Base-by-base conservation (phyloP, 1,140 invertebrate genomes). In the Hycleus phaleratus region DNA sequence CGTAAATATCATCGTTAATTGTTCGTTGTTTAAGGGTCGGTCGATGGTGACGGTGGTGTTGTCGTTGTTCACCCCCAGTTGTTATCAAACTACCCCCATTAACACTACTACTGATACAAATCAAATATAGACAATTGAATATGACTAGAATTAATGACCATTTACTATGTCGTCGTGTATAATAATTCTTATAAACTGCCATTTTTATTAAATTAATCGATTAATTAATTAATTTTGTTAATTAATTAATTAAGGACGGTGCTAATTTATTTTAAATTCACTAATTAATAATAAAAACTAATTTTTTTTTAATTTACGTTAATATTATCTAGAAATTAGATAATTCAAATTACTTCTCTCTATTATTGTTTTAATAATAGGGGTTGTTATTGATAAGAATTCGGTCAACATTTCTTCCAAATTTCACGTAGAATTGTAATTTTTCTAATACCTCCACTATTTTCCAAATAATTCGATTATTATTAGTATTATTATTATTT, bases 111-210 rank as follows among this genome's bases (percentile, higher is more conserved):
- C 32, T 25, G 26, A 32, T 32, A 32, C 32, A 32, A 32, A 32
- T 32, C 32, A 32, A 32, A 32, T 5, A 32, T 32, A 32, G 7
- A 32, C 32, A 32, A 32, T 32, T 32, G 32, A 32, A 32, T 32
- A 7, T 32, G 32, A 32, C 32, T 32, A 32, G 32, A 32, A 32
- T 32, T 32, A 32, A 7, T 1, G 32, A 32, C 32, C 32, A 32
- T 32, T 32, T 32, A 7, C 32, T 4, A 32, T 32, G 4, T 4
- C 7, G 4, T 4, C 32, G 50, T 47, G 58, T 65, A 46, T 66
- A 67, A 48, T 63, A 67, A 46, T 66, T 67, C 56, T 56, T 62
- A 49, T 56, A 63, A 51, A 66, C 62, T 52, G 62, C 64, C 66
- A 68, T 68, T 51, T 57, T 60, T 43, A 12, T 4, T 32, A 2